A percentile compares a stretch with the other conserved stretches of the same genome.
These are phyloP conservation scores for Trachemys scripta DNA, from an alignment of 2,113 vertebrate species.

Conservation along the genomic window DNA sequence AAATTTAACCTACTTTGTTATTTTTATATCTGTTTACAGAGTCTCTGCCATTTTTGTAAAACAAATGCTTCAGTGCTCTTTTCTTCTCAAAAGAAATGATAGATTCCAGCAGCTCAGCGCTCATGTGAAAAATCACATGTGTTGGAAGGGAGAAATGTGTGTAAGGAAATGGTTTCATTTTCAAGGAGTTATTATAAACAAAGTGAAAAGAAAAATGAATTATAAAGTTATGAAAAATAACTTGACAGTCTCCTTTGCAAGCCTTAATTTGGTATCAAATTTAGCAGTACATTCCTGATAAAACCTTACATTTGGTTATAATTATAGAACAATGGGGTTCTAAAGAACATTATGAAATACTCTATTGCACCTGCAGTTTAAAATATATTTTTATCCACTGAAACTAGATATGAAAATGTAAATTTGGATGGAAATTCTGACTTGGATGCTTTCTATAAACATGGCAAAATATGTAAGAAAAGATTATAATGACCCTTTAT, in stretches of 20 bases:
- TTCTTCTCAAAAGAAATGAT: background rate
- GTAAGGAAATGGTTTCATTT: background rate
- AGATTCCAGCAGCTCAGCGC: background rate
- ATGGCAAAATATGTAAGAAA: background rate
- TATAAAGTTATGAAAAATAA: background rate
- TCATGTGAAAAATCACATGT: background rate
- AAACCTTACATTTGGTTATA: background rate
- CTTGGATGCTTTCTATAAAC: background rate
- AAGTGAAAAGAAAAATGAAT: background rate
- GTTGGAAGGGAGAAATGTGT: background rate
- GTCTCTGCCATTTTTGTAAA: background rate
- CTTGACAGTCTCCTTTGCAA: background rate
- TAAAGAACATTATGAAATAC: background rate
- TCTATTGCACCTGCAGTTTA: background rate
- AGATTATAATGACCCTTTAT: background rate
- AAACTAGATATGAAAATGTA: background rate
- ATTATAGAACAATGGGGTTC: background rate
- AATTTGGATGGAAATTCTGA: background rate
- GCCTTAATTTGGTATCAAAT: background rate
- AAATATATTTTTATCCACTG: background rate
- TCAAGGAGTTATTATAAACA: background rate
- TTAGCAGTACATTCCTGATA: background rate
- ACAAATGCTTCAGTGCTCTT: background rate
- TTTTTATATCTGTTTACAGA: background rate
- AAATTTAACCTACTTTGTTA: background rate